Base-by-base conservation (phyloP, 2,888 invertebrate species). In the Galerucella pusilla region DNA sequence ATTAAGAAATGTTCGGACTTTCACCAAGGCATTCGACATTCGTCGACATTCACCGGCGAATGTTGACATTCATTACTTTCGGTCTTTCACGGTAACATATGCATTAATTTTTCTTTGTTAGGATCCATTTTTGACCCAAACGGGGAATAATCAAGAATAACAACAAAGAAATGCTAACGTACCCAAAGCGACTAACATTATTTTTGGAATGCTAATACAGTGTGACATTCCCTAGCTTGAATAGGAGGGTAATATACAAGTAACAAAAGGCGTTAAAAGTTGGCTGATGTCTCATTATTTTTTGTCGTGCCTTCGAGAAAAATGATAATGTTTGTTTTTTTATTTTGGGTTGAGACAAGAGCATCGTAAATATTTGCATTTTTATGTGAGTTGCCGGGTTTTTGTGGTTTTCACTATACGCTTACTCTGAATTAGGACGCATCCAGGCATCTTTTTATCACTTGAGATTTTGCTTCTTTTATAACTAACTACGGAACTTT, bases 291-390 rank as follows among this genome's bases (percentile, higher is more conserved):
- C 85, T 85, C 85, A 83, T 86, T 85, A 85, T 85, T 85, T 85
- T 85, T 85, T 84, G 84, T 83, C 80, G 82, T 81, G 84, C 84
- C 83, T 84, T 83, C 80, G 83, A 84, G 84, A 84, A 84, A 82
- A 80, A 84, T 83, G 83, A 84, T 85, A 85, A 85, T 85, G 84
- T 84, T 85, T 84, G 84, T 83, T 85, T 85, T 28, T 82, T 85
- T 84, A 83, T 84, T 82, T 78, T 77, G 75, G 78, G 80, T 77
- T 80, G 82, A 83, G 73, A 80, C 80, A 80, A 77, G 79, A 78
- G 81, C 81, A 80, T 80, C 80, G 80, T 73, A 76, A 81, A 81
- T 81, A 85, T 85, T 85, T 85, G 85, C 85, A 85, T 85, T 85
- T 85, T 85, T 85, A 85, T 85, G 84, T 77, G 84, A 85, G 82